phyloP scores from a whole-genome alignment of 2,888 invertebrate species.

The Drosophila borborema region DNA sequence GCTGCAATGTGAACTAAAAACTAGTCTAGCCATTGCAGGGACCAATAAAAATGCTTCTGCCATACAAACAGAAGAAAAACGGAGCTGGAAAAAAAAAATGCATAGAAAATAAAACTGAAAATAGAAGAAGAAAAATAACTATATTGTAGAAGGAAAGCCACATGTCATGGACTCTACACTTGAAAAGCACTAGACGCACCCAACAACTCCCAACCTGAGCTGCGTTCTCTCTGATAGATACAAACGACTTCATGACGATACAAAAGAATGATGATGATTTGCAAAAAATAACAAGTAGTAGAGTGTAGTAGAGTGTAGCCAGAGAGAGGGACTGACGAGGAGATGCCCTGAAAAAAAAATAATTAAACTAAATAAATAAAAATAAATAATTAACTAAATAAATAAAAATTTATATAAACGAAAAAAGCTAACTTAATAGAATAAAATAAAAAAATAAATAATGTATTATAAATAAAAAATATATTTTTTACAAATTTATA shows the following conservation, averaged over 20 bases:
- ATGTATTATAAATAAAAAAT: no score
- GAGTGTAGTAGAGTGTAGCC: neutral
- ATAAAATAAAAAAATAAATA: no score
- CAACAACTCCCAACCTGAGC: slow-evolving; percentile 38
- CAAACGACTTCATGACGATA: slow-evolving; percentile 77
- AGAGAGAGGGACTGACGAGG: neutral
- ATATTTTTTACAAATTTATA: no score
- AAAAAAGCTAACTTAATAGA: no score
- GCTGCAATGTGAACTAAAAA: slow-evolving; percentile 50
- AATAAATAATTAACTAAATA: no score
- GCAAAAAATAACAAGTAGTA: slow-evolving; percentile 48
- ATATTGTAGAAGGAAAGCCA: slow-evolving; percentile 50
- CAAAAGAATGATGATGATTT: slow-evolving; percentile 74
- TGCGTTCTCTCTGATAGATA: slow-evolving; percentile 66
- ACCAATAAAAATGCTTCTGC: slow-evolving; percentile 59
- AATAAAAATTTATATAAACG: no score
- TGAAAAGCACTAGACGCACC: slow-evolving; percentile 59
- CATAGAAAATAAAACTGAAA: slow-evolving; percentile 7
- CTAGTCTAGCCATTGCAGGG: slow-evolving; percentile 71
- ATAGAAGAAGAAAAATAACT: neutral
- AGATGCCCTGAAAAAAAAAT: neutral
- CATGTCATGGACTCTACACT: slow-evolving; percentile 67
- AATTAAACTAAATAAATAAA: no score
- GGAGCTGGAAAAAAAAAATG: slow-evolving; percentile 30
- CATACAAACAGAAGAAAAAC: slow-evolving; percentile 20